phyloP scores from a whole-genome alignment of 1,140 invertebrate species.

The Tetramorium alpestre region DNA sequence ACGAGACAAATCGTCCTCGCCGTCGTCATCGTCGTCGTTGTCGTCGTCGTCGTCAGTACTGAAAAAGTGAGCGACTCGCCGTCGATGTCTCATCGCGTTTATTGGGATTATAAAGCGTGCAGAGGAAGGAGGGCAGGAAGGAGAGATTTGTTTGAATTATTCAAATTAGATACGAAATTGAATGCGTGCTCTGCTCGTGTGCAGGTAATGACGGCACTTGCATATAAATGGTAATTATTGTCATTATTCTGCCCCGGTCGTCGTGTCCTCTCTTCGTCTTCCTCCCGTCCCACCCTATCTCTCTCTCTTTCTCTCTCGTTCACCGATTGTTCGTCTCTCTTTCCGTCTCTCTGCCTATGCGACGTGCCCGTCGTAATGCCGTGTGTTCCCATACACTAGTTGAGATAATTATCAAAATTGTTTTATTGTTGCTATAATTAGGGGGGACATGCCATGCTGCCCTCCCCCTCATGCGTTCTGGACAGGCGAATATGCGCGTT shows the following conservation, averaged over 20 bases:
- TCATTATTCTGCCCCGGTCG: conserved; percentile 85
- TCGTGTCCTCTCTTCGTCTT: conserved; percentile 75
- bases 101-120: conserved; percentile 85
- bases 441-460: conserved; percentile 81
- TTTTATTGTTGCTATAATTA: conserved; percentile 86
- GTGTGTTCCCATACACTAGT: conserved; percentile 86
- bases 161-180: conserved; percentile 86
- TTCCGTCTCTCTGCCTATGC: conserved; percentile 64
- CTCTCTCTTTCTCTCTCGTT: conserved; percentile 16
- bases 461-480: conserved; percentile 6
- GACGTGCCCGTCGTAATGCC: conserved; percentile 79
- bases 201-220: conserved; percentile 86
- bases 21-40: conserved; percentile 67
- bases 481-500: conserved; percentile 41
- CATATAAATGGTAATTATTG: conserved; percentile 86
- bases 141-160: conserved; percentile 86
- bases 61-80: conserved; percentile 71
- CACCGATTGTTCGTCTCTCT: conserved; percentile 51
- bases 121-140: conserved; percentile 85
- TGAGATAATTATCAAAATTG: conserved; percentile 86
- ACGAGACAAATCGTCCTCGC: conserved; percentile 58
- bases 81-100: conserved; percentile 80
- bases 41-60: conserved; percentile 64
- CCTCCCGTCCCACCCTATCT: conserved; percentile 8
- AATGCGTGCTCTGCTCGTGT: conserved; percentile 86